phyloP scores from a whole-genome alignment of 2,113 vertebrate species.

The Semnornis frantzii region DNA sequence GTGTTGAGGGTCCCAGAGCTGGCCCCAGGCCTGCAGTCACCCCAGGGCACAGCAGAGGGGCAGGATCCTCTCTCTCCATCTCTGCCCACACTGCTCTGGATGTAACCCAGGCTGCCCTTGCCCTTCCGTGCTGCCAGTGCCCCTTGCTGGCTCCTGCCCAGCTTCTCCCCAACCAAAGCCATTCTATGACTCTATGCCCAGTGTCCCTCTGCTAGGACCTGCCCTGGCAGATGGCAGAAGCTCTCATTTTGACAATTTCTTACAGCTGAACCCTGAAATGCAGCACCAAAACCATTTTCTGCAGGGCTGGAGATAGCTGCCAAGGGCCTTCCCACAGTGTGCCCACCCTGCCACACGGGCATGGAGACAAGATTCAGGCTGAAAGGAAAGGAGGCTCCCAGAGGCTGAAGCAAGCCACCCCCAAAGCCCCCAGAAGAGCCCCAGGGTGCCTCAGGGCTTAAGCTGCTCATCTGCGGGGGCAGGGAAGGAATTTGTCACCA shows the following conservation, averaged over 20 bases:
- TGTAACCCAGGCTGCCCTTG: no score
- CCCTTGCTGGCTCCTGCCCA: no score
- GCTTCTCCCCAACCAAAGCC: no score
- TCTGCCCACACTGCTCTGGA: no score
- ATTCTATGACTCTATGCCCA: no score
- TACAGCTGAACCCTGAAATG: background rate
- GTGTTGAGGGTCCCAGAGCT: no score
- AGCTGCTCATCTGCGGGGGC: constrained; percentile 72
- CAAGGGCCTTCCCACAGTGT: background rate
- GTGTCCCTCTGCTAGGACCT: background rate
- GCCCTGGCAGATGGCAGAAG: background rate
- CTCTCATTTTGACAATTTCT: background rate
- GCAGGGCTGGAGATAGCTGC: background rate
- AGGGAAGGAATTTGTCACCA: constrained; percentile 75
- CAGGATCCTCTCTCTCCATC: no score
- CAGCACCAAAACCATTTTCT: background rate
- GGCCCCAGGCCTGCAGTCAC: no score
- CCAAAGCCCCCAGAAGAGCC: background rate
- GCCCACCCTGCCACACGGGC: rapidly evolving
- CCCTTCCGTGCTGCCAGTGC: no score
- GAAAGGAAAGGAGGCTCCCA: constrained; percentile 36
- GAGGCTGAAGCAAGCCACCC: constrained; percentile 31
- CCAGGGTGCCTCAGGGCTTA: constrained; percentile 62
- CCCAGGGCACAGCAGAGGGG: no score
- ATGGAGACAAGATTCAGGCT: background rate